These are phyloP conservation scores for cat (Felis catus) DNA, from an alignment of 2,113 vertebrate species.

Conservation along the genomic window DNA sequence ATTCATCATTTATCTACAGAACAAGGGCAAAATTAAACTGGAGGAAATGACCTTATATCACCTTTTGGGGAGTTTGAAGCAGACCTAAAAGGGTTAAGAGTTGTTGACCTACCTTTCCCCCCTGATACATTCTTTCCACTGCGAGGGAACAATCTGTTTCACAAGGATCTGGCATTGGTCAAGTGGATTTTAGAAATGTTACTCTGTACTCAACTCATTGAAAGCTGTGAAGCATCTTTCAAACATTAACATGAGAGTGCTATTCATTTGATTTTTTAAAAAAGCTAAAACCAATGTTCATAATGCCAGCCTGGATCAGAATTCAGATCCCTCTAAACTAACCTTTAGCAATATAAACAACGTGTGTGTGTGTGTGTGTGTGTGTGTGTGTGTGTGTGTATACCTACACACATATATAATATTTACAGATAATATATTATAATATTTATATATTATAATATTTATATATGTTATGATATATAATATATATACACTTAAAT, in stretches of 20 bases:
- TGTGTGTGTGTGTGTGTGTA: no score
- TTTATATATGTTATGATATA: neutral
- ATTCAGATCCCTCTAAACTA: neutral
- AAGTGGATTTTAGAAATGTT: constrained; percentile 37
- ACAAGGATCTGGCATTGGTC: neutral
- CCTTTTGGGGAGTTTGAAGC: neutral
- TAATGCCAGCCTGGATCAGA: neutral
- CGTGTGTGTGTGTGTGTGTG: neutral
- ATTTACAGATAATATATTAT: neutral
- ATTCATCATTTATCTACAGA: constrained; percentile 24
- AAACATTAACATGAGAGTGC: neutral
- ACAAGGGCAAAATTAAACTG: constrained; percentile 36
- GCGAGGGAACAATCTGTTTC: neutral
- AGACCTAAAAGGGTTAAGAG: neutral
- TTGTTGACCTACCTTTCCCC: neutral
- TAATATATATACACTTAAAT: no score
- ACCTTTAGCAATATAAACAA: neutral
- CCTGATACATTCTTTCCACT: neutral
- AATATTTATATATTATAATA: neutral
- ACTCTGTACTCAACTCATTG: neutral
- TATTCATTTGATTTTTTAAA: neutral
- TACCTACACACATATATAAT: neutral
- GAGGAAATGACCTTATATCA: neutral
- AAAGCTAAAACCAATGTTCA: neutral
- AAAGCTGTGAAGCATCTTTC: constrained; percentile 30